Evolutionary conservation across 37 sponge, comb jelly and placozoan species (phyloP).

Genomic region (Chondrosia reniformis): DNA sequence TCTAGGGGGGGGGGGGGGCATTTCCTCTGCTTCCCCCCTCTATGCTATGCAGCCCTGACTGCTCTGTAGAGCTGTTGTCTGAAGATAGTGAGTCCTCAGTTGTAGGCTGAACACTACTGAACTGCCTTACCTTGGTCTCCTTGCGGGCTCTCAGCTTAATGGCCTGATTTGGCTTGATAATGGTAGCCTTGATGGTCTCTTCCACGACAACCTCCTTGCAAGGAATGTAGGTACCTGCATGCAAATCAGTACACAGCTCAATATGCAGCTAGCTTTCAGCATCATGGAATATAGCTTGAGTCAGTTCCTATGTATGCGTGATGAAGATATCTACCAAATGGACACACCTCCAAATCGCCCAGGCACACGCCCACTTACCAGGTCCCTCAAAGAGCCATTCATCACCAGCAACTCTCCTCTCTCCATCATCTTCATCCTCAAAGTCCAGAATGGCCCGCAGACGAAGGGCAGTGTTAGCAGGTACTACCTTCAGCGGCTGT

Average conservation of each 20-base stretch:
- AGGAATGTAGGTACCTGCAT: slow-evolving; percentile 95
- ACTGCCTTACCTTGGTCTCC: slow-evolving; percentile 71
- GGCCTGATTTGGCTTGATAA: slow-evolving; percentile 98
- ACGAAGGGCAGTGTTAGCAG: slow-evolving; percentile 95
- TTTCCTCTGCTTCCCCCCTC: no score
- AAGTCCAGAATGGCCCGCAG: slow-evolving; percentile 93
- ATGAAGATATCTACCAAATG: no score
- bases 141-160: slow-evolving; percentile 94
- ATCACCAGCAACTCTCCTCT: slow-evolving; percentile 89
- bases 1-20: no score
- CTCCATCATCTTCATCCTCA: slow-evolving; percentile 68
- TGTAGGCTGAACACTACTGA: no score
- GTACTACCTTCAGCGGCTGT: slow-evolving; percentile 85
- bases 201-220: slow-evolving; percentile 92
- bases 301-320: no score
- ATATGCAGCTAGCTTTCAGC: no score
- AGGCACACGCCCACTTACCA: slow-evolving; percentile 49
- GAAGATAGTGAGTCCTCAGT: no score
- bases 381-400: slow-evolving; percentile 99
- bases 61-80: no score
- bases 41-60: no score
- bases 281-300: no score
- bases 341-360: background rate
- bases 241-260: no score
- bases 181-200: slow-evolving; percentile 93